Conservation (phyloP, 2,888 invertebrate species). For the Nomada goodeniana region DNA sequence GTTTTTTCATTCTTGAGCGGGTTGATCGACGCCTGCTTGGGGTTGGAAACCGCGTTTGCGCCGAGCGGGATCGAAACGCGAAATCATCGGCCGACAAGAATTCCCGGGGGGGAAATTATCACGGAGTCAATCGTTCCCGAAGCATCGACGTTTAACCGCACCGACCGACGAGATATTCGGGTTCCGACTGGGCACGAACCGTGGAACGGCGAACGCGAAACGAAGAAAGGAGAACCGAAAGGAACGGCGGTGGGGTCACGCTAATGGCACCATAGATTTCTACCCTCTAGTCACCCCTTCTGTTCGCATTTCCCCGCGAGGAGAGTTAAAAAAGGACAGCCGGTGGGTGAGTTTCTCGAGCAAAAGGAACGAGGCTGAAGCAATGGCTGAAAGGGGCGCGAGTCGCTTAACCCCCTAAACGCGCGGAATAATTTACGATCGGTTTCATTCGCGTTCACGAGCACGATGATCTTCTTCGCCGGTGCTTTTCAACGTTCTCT, state of each 20-base stretch:
- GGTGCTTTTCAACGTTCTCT: slow-evolving; percentile 50
- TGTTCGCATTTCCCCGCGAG: slow-evolving; percentile 58
- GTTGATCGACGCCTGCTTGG: neutral
- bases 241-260: slow-evolving; percentile 57
- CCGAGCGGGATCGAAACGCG: too few species aligned
- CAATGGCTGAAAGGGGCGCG: slow-evolving; percentile 69
- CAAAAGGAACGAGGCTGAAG: slow-evolving; percentile 51
- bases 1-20: slow-evolving; percentile 21
- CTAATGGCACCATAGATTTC: slow-evolving; percentile 76
- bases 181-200: neutral
- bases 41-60: neutral
- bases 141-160: too few species aligned
- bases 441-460: slow-evolving; percentile 66
- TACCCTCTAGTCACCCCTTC: slow-evolving; percentile 64
- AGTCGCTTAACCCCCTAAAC: slow-evolving; percentile 76
- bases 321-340: slow-evolving; percentile 31
- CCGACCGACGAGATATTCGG: too few species aligned
- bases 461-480: slow-evolving; percentile 61
- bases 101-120: too few species aligned
- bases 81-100: too few species aligned
- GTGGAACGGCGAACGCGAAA: slow-evolving; percentile 50
- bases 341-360: slow-evolving; percentile 8
- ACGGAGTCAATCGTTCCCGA: too few species aligned
- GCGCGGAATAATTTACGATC: slow-evolving; percentile 77
- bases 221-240: slow-evolving; percentile 13